phyloP scores from a whole-genome alignment of 2,797 vertebrate genomes.

The Helicolenus hilgendorfi region DNA sequence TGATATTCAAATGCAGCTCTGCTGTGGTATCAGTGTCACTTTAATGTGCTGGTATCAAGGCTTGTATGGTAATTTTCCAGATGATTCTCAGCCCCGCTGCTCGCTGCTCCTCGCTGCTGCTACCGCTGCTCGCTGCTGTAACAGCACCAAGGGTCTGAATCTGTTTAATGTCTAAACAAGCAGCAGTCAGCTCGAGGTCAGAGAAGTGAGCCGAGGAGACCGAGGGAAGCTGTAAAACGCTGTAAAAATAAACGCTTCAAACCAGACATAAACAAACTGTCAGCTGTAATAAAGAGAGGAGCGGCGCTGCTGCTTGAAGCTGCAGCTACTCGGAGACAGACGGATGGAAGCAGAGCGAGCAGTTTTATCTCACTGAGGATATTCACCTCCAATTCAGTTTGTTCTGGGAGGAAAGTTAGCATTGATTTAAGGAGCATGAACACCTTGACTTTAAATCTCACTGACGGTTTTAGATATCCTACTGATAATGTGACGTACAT shows the following conservation, averaged over 20 bases:
- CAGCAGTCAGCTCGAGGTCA: conserved; percentile 67
- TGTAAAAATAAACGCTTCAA: conserved; percentile 61
- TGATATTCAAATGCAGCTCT: conserved; percentile 21
- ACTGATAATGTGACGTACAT: neutral
- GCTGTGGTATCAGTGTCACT: conserved; percentile 29
- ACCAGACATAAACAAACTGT: conserved; percentile 64
- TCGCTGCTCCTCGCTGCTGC: neutral
- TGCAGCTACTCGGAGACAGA: conserved; percentile 16
- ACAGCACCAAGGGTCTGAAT: conserved; percentile 56
- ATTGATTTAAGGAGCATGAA: neutral
- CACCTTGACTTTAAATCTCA: neutral
- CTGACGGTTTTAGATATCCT: neutral
- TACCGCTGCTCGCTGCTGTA: neutral
- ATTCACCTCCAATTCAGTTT: conserved; percentile 6
- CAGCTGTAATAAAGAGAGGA: conserved; percentile 57
- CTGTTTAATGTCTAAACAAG: conserved; percentile 69
- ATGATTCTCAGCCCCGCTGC: conserved; percentile 20
- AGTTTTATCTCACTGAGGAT: neutral
- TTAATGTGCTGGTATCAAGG: conserved; percentile 8
- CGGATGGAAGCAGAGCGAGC: conserved; percentile 1
- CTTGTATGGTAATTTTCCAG: conserved; percentile 48
- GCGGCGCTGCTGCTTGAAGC: conserved; percentile 13
- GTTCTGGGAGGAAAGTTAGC: neutral
- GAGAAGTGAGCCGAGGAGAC: conserved; percentile 48
- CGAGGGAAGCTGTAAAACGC: conserved; percentile 44